These are phyloP conservation scores for Deroptyus accipitrinus DNA, from an alignment of 2,113 vertebrate species.

Conservation along the genomic window DNA sequence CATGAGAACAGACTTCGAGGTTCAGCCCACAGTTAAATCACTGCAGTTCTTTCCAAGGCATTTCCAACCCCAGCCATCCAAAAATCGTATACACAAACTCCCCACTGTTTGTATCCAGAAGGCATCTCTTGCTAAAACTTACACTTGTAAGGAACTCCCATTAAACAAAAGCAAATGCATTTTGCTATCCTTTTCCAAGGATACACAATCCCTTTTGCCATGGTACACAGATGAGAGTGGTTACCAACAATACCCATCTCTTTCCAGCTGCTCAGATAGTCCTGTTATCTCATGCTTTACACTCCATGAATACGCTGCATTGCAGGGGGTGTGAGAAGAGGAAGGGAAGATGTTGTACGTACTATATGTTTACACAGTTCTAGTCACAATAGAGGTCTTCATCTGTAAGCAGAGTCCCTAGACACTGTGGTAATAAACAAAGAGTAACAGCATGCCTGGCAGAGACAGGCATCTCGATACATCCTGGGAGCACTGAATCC, in stretches of 20 bases:
- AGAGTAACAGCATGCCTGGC: not conserved
- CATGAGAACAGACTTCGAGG: not conserved
- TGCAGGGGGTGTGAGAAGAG: not conserved
- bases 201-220: not conserved
- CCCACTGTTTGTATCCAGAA: not conserved
- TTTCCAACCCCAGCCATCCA: constrained; percentile 14
- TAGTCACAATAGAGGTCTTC: not conserved
- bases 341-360: not conserved
- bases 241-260: not conserved
- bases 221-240: not conserved
- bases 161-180: not conserved
- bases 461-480: not conserved
- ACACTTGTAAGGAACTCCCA: not conserved
- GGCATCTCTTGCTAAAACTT: not conserved
- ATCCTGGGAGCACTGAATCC: fast-evolving
- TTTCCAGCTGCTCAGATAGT: not conserved
- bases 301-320: no score
- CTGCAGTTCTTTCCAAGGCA: not conserved
- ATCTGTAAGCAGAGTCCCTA: not conserved
- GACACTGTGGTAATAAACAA: not conserved
- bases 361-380: not conserved
- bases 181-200: not conserved
- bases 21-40: not conserved
- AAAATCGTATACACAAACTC: not conserved
- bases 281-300: not conserved